Conservation (phyloP, 2,888 invertebrate species). For the Scelioninae gen. 1 region DNA sequence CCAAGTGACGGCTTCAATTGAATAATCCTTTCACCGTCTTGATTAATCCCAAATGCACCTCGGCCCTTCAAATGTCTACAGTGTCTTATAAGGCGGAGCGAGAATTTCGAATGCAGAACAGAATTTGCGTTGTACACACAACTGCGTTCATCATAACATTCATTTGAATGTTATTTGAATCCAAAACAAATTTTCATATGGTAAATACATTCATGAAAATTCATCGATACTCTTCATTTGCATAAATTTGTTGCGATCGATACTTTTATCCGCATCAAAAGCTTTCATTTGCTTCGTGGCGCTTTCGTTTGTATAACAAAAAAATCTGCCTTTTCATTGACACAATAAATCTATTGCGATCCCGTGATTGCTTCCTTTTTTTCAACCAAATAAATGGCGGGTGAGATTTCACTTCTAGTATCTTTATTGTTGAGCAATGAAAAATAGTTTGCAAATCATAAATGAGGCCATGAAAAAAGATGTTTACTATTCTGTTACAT, state of each 20-base stretch:
- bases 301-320: slow-evolving; percentile 8
- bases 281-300: slow-evolving; percentile 23
- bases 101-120: slow-evolving; percentile 34
- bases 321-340: slow-evolving; percentile 37
- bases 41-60: slow-evolving; percentile 46
- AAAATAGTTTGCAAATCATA: no score
- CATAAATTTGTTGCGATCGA: slow-evolving; percentile 50
- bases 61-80: slow-evolving; percentile 18
- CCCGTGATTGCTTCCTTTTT: slow-evolving; percentile 3
- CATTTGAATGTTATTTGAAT: slow-evolving; percentile 55
- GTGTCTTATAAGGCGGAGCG: slow-evolving; percentile 13
- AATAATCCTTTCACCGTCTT: slow-evolving; percentile 44
- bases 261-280: slow-evolving; percentile 30
- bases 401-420: not conserved
- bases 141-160: slow-evolving; percentile 33
- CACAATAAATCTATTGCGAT: slow-evolving; percentile 13
- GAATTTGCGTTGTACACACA: not conserved
- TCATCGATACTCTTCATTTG: slow-evolving; percentile 35
- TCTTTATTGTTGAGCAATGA: slow-evolving; percentile 1
- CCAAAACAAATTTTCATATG: slow-evolving; percentile 54
- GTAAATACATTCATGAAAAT: slow-evolving; percentile 55
- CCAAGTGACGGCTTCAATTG: slow-evolving; percentile 30
- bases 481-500: no score
- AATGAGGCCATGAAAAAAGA: no score
- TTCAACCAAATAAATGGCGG: slow-evolving; percentile 4